Evolutionary conservation across 1,140 invertebrate species (phyloP), one percentile per base, ranked within the genome.

Genomic region (Drosophila azteca): DNA sequence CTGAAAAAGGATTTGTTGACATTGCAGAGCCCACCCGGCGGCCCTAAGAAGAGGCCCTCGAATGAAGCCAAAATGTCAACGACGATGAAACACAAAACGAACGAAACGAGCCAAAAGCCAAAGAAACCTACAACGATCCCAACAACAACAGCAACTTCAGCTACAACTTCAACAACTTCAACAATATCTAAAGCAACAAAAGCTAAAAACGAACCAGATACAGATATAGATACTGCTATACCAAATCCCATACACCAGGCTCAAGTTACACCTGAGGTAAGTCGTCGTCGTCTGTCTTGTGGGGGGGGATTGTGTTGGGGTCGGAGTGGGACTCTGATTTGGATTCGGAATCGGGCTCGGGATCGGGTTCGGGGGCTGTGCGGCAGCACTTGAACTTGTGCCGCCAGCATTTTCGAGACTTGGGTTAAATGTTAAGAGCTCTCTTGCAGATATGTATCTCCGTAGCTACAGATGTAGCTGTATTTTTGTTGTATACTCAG

Each of bases 1-100:
- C 89, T 93, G 70, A 93, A 82, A 74, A 90, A 93, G 78, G 93
- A 93, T 76, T 91, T 91, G 77, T 82, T 83, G 75, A 60, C 60
- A 52, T 62, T 88, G 70, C 82, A 85, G 77, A 71, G 66, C 74
- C 62, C 78, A 66, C 82, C 82, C 73, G 75, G 66, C 74, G 75
- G 66, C 74, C 62, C 78, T 63, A 87, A 76, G 50, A 85, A 68
- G 52, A 70, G 60, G 45, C 64, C n/a, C 52, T 29, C 44, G 9
- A 63, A 68, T 75, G 81, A 85, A 78, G 69, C 79, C 69, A 73
- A 74, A 77, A 77, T 58, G 67, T 52, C 51, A 69, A 31, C 67
- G 22, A 69, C 67, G 44, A 79, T 88, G 83, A 88, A 77, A 90
- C 82, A 77, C 69, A 80, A 90, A 83, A 82, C 77, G 74, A 78